Base-by-base conservation (phyloP, 2,888 invertebrate genomes). In the Temnothorax unifasciatus region DNA sequence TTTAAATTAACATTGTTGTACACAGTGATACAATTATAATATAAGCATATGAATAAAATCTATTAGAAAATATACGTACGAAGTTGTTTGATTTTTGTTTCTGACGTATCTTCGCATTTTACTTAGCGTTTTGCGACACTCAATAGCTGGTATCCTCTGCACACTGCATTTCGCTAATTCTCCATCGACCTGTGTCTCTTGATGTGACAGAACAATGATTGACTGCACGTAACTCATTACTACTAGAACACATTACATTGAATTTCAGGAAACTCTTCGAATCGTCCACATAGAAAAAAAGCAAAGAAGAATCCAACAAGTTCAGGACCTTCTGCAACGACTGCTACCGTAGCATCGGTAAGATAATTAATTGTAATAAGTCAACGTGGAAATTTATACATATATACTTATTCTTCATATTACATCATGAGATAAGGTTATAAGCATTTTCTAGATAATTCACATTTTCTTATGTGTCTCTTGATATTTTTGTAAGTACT, bases 261-360 rank as follows among this genome's bases (percentile, higher is more conserved):
- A 91, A 92, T 94, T 94, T 83, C 94, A 94, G 94, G 94, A 64
- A 93, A 93, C 85, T 86, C 93, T 83, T 88, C 94, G 74, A 95
- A 92, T 92, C 95, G 96, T 88, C 95, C 95, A 21, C 94, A 95
- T 41, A 95, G 96, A 94, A 96, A 96, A 95, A 96, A 96, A 94
- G 90, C 92, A 86, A 96, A 96, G 95, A 96, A 96, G 93, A 95
- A 95, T 47, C 93, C 90, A 83, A 94, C 92, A 57, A 92, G 86
- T 81, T 87, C 92, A 73, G 91, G 91, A 74, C 88, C 93, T 29
- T 77, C 93, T 9, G 71, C 90, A 11, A 86, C 89, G 41, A 86
- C 92, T 57, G 92, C 92, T n/a, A 88, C 92, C 59, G 90, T 92
- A 68, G 86, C 93, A 87, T 88, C 92, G 94, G 94, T 94, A 93